A percentile compares a stretch with the other conserved stretches of the same genome.
Conservation (phyloP, 2,797 vertebrate species). For the Acestrorhynchus altus region DNA sequence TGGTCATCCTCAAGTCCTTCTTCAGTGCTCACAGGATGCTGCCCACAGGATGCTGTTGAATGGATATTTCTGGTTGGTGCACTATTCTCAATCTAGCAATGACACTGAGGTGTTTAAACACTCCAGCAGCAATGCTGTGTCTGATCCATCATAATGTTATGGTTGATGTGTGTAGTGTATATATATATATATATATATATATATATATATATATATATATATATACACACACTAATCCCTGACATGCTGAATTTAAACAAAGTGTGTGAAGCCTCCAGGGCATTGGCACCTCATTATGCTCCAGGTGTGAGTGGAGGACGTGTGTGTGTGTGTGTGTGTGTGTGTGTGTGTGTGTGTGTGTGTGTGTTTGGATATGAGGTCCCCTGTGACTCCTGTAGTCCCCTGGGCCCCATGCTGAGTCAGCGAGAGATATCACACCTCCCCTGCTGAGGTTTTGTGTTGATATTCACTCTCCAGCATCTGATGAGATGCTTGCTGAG, state of each 20-base stretch:
- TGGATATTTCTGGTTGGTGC: too few species aligned
- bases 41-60: too few species aligned
- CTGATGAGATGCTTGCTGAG: slow-evolving; percentile 25
- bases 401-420: slow-evolving; percentile 27
- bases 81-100: too few species aligned
- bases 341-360: neutral
- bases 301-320: slow-evolving; percentile 21
- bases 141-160: too few species aligned
- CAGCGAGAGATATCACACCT: slow-evolving; percentile 57
- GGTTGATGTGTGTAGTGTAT: too few species aligned
- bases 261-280: slow-evolving; percentile 27
- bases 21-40: too few species aligned
- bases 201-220: too few species aligned
- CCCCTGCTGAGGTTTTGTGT: slow-evolving; percentile 42
- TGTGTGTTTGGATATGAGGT: neutral
- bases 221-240: neutral
- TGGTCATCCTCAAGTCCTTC: too few species aligned
- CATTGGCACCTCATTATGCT: slow-evolving; percentile 51
- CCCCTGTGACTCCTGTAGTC: neutral
- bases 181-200: too few species aligned
- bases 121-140: too few species aligned
- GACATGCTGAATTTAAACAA: slow-evolving; percentile 45
- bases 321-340: neutral
- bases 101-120: too few species aligned
- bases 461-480: slow-evolving; percentile 41